phyloP scores from a whole-genome alignment of 2,113 vertebrate genomes.

The Myxocyprinus asiaticus region DNA sequence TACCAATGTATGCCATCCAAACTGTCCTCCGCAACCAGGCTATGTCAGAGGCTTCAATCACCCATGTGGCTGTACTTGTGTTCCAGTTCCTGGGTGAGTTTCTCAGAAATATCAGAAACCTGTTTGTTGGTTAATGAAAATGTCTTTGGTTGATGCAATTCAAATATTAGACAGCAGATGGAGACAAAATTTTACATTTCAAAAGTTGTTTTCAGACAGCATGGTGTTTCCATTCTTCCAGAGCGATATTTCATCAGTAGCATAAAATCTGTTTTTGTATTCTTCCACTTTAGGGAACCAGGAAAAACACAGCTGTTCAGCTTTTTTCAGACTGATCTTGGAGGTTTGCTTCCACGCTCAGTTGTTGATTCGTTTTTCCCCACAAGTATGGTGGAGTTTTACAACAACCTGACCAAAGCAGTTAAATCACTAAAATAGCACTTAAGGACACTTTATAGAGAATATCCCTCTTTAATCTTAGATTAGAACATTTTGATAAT shows the following conservation, averaged over 20 bases:
- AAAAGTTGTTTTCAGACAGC: not conserved
- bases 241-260: not conserved
- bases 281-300: slow-evolving; percentile 76
- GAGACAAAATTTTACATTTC: slow-evolving; percentile 38
- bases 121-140: not conserved
- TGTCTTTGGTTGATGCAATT: slow-evolving; percentile 10
- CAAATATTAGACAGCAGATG: slow-evolving; percentile 35
- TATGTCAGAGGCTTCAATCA: slow-evolving; percentile 91
- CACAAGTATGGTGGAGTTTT: slow-evolving; percentile 87
- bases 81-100: slow-evolving; percentile 87
- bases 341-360: slow-evolving; percentile 85
- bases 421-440: slow-evolving; percentile 75
- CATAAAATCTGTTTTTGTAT: not conserved
- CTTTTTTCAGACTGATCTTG: slow-evolving; percentile 95
- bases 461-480: not conserved
- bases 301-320: slow-evolving; percentile 81
- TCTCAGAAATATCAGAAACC: not conserved
- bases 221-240: no score
- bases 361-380: slow-evolving; percentile 96
- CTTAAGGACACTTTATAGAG: slow-evolving; percentile 36
- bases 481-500: not conserved
- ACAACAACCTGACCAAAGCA: slow-evolving; percentile 83
- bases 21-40: slow-evolving; percentile 79
- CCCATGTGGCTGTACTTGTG: slow-evolving; percentile 89
- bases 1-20: slow-evolving; percentile 79